These are phyloP conservation scores for Stenolophus ochropezus DNA, from an alignment of 2,888 invertebrate species.

Conservation along the genomic window DNA sequence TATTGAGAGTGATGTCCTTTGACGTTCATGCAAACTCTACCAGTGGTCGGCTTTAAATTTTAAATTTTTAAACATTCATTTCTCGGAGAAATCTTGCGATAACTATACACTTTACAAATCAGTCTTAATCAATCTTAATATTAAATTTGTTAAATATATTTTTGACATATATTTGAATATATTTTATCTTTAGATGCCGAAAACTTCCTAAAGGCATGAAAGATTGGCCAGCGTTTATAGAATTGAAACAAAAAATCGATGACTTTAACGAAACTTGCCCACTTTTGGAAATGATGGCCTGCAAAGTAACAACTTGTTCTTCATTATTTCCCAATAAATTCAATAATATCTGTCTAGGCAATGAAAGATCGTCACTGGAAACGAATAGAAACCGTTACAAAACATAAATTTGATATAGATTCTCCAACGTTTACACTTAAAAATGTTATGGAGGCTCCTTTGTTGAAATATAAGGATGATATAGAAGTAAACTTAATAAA, in stretches of 20 bases:
- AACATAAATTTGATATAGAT: conserved; percentile 85
- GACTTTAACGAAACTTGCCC: conserved; percentile 94
- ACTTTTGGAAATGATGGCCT: conserved; percentile 89
- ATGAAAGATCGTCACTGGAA: conserved; percentile 77
- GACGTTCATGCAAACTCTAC: too few relatives aligned
- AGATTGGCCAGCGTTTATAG: conserved; percentile 91
- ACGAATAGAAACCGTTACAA: conserved; percentile 76
- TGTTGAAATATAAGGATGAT: conserved; percentile 88
- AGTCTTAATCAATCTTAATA: too few relatives aligned
- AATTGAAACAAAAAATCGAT: conserved; percentile 91
- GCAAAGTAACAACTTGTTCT: conserved; percentile 77
- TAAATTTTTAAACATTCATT: too few relatives aligned
- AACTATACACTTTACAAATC: too few relatives aligned
- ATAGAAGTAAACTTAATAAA: conserved; percentile 79
- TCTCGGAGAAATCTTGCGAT: too few relatives aligned
- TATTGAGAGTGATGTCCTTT: too few relatives aligned
- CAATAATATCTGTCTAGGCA: too few relatives aligned
- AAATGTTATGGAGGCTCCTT: conserved; percentile 89
- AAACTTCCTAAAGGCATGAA: conserved; percentile 89
- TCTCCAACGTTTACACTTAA: conserved; percentile 87
- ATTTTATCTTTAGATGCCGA: conserved; percentile 77
- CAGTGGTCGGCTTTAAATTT: too few relatives aligned
- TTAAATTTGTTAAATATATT: neutral
- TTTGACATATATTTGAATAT: too few relatives aligned
- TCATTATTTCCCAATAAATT: too few relatives aligned